phyloP scores from a whole-genome alignment of 2,888 invertebrate species.

The Heteropelma amictum region DNA sequence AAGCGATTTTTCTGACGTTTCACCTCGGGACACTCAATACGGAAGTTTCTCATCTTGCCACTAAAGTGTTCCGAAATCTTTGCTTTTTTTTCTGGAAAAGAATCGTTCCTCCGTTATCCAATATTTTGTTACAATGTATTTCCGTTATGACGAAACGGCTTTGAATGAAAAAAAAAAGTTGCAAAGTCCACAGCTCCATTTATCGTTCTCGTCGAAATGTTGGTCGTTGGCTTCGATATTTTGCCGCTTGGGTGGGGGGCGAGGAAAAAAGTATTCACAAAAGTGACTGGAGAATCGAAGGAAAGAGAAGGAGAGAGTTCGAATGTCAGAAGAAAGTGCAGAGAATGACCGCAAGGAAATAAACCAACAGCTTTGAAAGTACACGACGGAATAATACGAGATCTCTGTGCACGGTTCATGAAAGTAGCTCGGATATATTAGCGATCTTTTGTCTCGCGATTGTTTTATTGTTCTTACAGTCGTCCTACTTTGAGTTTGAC shows the following conservation, averaged over 20 bases:
- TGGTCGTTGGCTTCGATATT: no score
- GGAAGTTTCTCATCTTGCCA: no score
- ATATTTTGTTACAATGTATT: no score
- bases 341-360: slow-evolving; percentile 20
- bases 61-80: not conserved
- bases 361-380: slow-evolving; percentile 22
- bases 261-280: not conserved
- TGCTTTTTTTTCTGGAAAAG: not conserved
- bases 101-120: no score
- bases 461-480: slow-evolving; percentile 45
- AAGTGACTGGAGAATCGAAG: not conserved
- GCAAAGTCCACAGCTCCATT: slow-evolving; percentile 1
- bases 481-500: slow-evolving; percentile 59
- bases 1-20: no score
- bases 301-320: not conserved
- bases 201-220: not conserved
- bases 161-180: slow-evolving; percentile 19
- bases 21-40: no score
- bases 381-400: slow-evolving; percentile 18
- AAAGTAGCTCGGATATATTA: slow-evolving; percentile 45
- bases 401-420: slow-evolving; percentile 13
- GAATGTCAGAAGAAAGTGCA: not conserved
- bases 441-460: slow-evolving; percentile 35
- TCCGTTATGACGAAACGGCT: slow-evolving; percentile 4
- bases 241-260: not conserved